Percentiles rank a stretch among this genome's conserved stretches.
These are phyloP conservation scores for Carassius carassius DNA, from an alignment of 2,113 vertebrate genomes.

Conservation along the genomic window DNA sequence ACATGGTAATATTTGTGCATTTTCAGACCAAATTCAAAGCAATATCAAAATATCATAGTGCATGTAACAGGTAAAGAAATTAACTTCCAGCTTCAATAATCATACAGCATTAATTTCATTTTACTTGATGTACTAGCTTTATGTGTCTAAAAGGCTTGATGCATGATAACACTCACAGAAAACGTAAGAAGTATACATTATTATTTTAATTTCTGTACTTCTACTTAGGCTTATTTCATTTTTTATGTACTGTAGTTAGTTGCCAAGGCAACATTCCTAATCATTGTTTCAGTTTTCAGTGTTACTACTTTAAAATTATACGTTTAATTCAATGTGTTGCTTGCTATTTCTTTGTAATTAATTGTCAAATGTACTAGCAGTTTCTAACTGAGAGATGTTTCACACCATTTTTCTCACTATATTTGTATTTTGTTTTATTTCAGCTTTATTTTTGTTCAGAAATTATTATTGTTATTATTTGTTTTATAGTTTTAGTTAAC, in stretches of 20 bases:
- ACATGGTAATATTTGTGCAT: neutral
- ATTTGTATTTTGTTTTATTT: too few relatives aligned
- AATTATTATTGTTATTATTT: neutral
- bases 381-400: too few relatives aligned
- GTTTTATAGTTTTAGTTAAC: neutral
- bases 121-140: neutral
- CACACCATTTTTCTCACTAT: too few relatives aligned
- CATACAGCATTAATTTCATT: neutral
- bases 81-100: neutral
- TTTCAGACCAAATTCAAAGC: neutral
- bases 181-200: neutral
- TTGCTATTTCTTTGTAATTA: too few relatives aligned
- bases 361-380: too few relatives aligned
- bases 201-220: neutral
- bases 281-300: too few relatives aligned
- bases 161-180: neutral
- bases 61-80: neutral
- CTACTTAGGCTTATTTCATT: too few relatives aligned
- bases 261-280: too few relatives aligned
- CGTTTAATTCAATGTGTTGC: too few relatives aligned
- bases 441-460: neutral
- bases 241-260: too few relatives aligned
- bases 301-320: too few relatives aligned
- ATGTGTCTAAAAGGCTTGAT: neutral
- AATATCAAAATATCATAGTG: neutral